A percentile compares a stretch with the other conserved stretches of the same genome.
These are phyloP conservation scores for Pinctada fucata DNA, from an alignment of 2,888 invertebrate species.

Conservation along the genomic window DNA sequence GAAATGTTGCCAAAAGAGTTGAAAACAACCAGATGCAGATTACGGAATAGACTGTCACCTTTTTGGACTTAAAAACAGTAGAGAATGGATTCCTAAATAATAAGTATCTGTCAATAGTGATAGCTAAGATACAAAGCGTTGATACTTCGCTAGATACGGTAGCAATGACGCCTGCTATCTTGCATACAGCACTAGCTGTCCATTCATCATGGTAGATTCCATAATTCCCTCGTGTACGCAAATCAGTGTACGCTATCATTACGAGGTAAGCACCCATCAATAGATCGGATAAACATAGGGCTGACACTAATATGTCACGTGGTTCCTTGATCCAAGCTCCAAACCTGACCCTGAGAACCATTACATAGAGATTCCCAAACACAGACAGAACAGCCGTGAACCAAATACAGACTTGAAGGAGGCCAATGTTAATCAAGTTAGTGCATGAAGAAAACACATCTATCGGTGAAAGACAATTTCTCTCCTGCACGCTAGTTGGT, in stretches of 20 bases:
- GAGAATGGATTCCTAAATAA: conserved; percentile 24
- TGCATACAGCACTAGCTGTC: conserved; percentile 16
- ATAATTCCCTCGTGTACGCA: conserved; percentile 2
- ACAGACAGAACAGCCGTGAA: conserved; percentile 13
- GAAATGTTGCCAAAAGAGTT: conserved; percentile 5
- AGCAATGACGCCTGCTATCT: conserved; percentile 12
- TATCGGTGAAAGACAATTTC: conserved; percentile 23
- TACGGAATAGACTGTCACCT: not conserved
- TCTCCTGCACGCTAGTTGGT: conserved; percentile 9
- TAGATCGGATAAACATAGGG: conserved; percentile 19
- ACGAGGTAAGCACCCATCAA: conserved; percentile 20
- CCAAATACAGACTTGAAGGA: conserved; percentile 16
- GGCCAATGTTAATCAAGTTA: conserved; percentile 19
- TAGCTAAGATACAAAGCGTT: conserved; percentile 3
- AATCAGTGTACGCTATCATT: conserved; percentile 10
- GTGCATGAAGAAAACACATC: conserved; percentile 22
- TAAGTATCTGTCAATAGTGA: conserved; percentile 20
- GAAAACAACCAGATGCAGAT: conserved; percentile 6
- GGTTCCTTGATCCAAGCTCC: not conserved
- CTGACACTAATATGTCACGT: conserved; percentile 7
- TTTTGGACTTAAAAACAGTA: not conserved
- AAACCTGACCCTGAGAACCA: conserved; percentile 4
- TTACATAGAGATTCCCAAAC: conserved; percentile 20
- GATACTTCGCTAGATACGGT: conserved; percentile 22
- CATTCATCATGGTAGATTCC: conserved; percentile 14